Evolutionary conservation across 2,797 vertebrate species (phyloP).

Genomic region (Craterocephalus amniculus): DNA sequence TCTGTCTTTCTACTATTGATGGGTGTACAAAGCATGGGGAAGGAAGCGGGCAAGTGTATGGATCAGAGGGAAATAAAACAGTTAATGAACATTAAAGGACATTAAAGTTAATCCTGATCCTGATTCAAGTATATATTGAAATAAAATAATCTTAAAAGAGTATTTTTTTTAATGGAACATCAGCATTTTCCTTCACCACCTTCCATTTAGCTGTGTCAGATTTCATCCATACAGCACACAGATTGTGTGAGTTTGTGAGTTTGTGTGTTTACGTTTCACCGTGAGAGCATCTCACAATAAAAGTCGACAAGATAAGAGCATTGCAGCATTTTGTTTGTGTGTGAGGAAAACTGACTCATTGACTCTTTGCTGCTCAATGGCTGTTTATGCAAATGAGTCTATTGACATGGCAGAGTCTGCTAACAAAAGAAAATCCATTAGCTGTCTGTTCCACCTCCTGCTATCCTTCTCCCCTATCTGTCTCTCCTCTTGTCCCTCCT

Average conservation of each 20-base stretch:
- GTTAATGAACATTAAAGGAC: conserved; percentile 3
- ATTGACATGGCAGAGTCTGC: conserved; percentile 69
- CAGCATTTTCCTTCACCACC: conserved; percentile 1
- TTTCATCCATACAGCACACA: neutral
- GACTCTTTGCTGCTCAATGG: conserved; percentile 65
- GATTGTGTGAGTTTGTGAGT: neutral
- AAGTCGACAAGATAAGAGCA: conserved; percentile 45
- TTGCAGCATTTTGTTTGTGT: conserved; percentile 26
- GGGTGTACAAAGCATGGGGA: conserved; percentile 25
- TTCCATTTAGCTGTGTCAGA: neutral
- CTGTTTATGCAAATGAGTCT: conserved; percentile 74
- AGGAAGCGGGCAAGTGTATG: neutral
- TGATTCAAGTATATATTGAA: neutral
- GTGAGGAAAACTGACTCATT: conserved; percentile 63
- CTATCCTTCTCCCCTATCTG: conserved; percentile 32
- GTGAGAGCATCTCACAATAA: conserved; percentile 30
- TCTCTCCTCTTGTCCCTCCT: conserved; percentile 19
- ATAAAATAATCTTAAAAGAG: neutral
- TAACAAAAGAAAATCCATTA: conserved; percentile 67
- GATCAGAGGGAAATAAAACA: neutral
- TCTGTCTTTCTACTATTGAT: conserved; percentile 28
- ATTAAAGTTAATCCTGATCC: neutral
- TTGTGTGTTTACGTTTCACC: conserved; percentile 1
- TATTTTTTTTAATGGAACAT: neutral
- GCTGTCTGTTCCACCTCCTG: conserved; percentile 44